Base-by-base conservation (phyloP, 2,113 vertebrate species). In the Platichthys flesus region DNA sequence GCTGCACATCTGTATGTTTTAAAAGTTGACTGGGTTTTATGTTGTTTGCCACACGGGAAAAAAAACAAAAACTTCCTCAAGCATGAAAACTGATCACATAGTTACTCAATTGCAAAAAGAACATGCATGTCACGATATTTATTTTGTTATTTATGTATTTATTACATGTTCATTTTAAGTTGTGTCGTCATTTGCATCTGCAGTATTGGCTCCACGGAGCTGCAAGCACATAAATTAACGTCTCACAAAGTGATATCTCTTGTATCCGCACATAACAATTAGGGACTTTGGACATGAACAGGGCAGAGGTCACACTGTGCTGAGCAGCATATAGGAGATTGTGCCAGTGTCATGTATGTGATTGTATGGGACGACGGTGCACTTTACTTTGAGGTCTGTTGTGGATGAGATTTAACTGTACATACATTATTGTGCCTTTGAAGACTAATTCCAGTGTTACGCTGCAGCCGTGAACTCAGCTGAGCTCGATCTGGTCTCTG, bases 391-490 rank as follows among this genome's bases (percentile, higher is more conserved):
- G 47, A 83, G 73, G 73, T 86, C 78, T 88, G 75, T 82, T 18
- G 76, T 89, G 79, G 75, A 68, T 74, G 88, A 79, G 55, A 76
- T 81, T 81, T 69, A 85, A 88, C 83, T 94, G 92, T 94, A 92
- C 82, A 92, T 94, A 91, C 76, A 80, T 90, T 90, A 88, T 85
- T 89, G 94, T 95, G 94, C 94, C 94, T 94, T 95, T 90, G 75
- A 85, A 88, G 90, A 87, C 74, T 79, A 69, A 92, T 83, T 88
- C 82, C 70, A 85, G 81, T 90, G 82, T 87, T 68, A 85, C 26
- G 78, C 83, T 85, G 89, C 89, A 76, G 82, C 81, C 28, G 55
- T 80, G 52, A 76, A 81, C 70, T 71, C 70, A 71, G 71, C 74
- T 80, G 77, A 87, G 76, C 78, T 81, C 87, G 78, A 81, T 77